Evolutionary conservation across 2,113 vertebrate genomes (phyloP).

Genomic region (Tyto alba): DNA sequence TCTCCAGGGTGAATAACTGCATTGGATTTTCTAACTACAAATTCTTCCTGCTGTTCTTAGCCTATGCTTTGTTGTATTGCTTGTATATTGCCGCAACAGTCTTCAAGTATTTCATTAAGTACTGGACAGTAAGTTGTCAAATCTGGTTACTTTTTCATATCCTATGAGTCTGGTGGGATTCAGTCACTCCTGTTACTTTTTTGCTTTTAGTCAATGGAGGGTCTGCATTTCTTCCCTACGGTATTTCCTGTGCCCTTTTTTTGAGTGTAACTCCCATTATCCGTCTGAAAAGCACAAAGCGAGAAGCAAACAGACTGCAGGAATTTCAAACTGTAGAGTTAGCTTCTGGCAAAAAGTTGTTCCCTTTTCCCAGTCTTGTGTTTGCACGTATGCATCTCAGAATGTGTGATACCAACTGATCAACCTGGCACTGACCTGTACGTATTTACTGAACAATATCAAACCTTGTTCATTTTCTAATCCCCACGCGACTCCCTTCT

Average conservation of each 20-base stretch:
- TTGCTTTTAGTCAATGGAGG: neutral
- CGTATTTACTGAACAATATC: rapidly evolving
- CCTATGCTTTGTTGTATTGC: constrained; percentile 94
- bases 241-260: neutral
- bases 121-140: constrained; percentile 90
- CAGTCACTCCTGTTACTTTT: neutral
- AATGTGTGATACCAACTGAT: too few relatives aligned
- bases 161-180: neutral
- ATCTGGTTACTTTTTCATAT: neutral
- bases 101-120: constrained; percentile 96
- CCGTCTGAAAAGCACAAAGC: neutral
- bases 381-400: neutral
- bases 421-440: neutral
- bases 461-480: neutral
- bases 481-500: neutral
- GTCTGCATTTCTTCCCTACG: neutral
- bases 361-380: neutral
- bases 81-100: constrained; percentile 90
- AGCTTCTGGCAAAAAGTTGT: neutral
- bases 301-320: neutral
- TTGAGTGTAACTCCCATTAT: neutral
- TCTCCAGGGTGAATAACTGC: constrained; percentile 96
- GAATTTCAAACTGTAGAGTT: neutral
- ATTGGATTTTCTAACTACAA: constrained; percentile 99
- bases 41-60: constrained; percentile 95